Base-by-base conservation (phyloP, 2,888 invertebrate genomes). In the Aspidiotus rigidus region DNA sequence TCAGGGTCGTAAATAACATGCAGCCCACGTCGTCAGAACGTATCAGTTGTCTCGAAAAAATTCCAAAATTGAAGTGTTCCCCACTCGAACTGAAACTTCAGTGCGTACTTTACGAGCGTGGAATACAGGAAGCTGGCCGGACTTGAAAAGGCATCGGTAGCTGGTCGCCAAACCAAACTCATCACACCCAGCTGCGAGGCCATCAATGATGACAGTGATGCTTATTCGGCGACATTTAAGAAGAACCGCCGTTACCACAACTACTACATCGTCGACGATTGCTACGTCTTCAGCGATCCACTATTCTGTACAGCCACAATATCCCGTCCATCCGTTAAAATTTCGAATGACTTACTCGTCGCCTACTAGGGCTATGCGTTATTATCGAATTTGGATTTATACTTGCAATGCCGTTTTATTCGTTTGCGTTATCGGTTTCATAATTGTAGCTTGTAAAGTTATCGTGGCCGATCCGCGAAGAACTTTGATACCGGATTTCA, bases 301-400 rank as follows among this genome's bases (percentile, higher is more conserved):
- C 83, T 82, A 79, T 81, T 81, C 76, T 82, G 77, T 73, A 64
- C 59, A 64, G 39, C 69, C 56, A 62, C 69, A 69, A 53, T 60
- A 44, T 44, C 60, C 67, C 42, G 60, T 44, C 60, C 67, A 59
- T 44, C 69, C 63, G 63, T 59, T 63, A 16, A 69, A 59, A 60
- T 66, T 72, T 71, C 71, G 71, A 74, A 74, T 74, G 74, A 73
- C 74, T 74, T 74, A 74, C 74, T 72, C 73, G 73, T 73, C 73
- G 73, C 74, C 72, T 73, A 73, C 73, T 72, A 74, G 73, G 81
- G 81, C 83, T 77, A 85, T 84, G 85, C 83, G 88, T 84, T 89
- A 89, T 83, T 89, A 90, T 81, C 87, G 90, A 81, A 86, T 91
- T 80, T 91, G 91, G 91, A 91, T 92, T 79, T 91, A 91, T 84